Base-by-base conservation (phyloP, 2,113 vertebrate genomes). In the Pica pica region DNA sequence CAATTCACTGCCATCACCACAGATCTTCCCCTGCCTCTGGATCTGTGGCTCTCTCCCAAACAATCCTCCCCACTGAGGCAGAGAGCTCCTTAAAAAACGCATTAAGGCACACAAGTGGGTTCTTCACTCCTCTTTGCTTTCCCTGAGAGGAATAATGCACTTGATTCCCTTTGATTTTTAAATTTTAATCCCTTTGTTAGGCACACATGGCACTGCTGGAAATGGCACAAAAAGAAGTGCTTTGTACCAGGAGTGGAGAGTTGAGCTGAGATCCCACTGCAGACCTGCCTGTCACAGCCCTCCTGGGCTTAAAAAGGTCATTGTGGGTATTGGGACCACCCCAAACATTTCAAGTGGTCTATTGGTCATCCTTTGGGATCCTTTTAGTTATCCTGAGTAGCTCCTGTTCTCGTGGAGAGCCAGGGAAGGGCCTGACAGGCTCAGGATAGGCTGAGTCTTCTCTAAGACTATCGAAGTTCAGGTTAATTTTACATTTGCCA, bases 401-500 rank as follows among this genome's bases (percentile, higher is more conserved):
- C 37, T 55, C 47, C 44, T 26, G 12, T 33, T 44, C 37, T 39
- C 46, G 17, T 7, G 18, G 37, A 73, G 52, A 70, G 50, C 10
- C n/a, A 87, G 44, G 18, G n/a, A 26, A 39, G 41, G 49, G 35
- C 33, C 53, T 82, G 42, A 9, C 9, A 21, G 7, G 33, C 44
- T 64, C 53, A 22, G 2, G 1, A 19, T 1, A 69, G 27, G 37
- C 42, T 22, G 47, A 39, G 18, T 11, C 27, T 75, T 44, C 42
- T 10, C 10, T 5, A 8, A 42, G 39, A 46, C 44, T 47, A 19
- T 17, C 87, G 93, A 96, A 97, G 82, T 83, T 85, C 70, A 44
- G 71, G 68, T 67, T 94, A 86, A 92, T 96, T 95, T 69, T 20
- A 42, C 28, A 39, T 92, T 89, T 64, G 47, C 22, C 64, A 50